phyloP scores from a whole-genome alignment of 2,888 invertebrate genomes.

The Gortyna flavago region DNA sequence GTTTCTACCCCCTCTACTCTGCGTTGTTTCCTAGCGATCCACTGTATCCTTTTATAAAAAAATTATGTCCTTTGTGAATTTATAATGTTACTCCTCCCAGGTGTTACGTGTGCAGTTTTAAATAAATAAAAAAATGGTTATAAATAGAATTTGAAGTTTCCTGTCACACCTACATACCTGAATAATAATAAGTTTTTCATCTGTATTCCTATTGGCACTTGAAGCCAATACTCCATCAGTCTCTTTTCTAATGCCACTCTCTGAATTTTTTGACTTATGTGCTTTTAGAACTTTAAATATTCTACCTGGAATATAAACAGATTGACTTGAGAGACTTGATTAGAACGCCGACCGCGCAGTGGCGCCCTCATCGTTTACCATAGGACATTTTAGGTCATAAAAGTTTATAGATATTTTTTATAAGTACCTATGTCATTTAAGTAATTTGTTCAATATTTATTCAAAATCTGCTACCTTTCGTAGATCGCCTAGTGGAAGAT shows the following conservation, averaged over 20 bases:
- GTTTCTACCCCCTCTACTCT: not conserved
- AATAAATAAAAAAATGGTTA: not conserved
- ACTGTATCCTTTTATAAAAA: too few relatives aligned
- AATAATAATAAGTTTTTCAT: slow-evolving; percentile 75
- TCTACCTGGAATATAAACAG: slow-evolving; percentile 73
- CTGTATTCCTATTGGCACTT: slow-evolving; percentile 56
- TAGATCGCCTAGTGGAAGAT: slow-evolving; percentile 83
- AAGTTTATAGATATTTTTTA: not conserved
- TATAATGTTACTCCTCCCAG: not conserved
- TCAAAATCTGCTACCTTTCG: slow-evolving; percentile 77
- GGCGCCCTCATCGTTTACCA: too few relatives aligned
- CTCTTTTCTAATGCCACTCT: slow-evolving; percentile 67
- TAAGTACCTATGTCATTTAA: too few relatives aligned
- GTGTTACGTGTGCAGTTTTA: not conserved
- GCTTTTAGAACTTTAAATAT: slow-evolving; percentile 85
- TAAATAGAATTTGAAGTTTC: not conserved
- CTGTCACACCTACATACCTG: slow-evolving; percentile 70
- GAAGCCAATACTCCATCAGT: slow-evolving; percentile 45
- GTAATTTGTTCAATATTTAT: not conserved
- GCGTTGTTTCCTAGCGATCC: too few relatives aligned
- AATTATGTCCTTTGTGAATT: not conserved
- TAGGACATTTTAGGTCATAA: not conserved
- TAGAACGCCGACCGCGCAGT: too few relatives aligned
- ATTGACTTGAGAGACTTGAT: not conserved
- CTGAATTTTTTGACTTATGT: slow-evolving; percentile 76